phyloP scores from a whole-genome alignment of 1,140 invertebrate genomes.

The Campoletis sonorensis region DNA sequence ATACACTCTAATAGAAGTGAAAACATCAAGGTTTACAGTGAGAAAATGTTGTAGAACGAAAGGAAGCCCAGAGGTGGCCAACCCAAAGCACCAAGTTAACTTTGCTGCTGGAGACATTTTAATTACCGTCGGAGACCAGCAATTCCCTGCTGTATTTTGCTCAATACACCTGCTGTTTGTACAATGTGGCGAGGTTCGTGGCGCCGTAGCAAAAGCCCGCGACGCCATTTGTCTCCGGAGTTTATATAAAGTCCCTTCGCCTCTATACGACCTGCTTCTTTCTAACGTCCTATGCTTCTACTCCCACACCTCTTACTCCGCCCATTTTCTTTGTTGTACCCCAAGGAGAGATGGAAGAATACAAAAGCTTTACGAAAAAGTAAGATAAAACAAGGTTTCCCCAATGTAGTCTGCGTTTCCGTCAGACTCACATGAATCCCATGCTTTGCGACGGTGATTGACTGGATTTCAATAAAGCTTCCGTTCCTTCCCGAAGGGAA shows the following conservation, averaged over 20 bases:
- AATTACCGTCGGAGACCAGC: constrained; percentile 63
- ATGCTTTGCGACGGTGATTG: constrained; percentile 60
- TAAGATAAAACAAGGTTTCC: not conserved
- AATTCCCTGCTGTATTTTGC: constrained; percentile 62
- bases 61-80: constrained; percentile 30
- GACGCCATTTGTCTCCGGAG: constrained; percentile 68
- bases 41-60: constrained; percentile 20
- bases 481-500: constrained; percentile 44
- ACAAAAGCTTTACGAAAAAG: constrained; percentile 16
- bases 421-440: constrained; percentile 53
- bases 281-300: constrained; percentile 10
- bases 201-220: constrained; percentile 50
- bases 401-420: constrained; percentile 39
- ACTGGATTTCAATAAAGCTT: constrained; percentile 67
- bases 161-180: constrained; percentile 67
- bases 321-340: constrained; percentile 37
- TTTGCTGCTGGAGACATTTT: constrained; percentile 69
- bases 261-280: constrained; percentile 27
- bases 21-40: constrained; percentile 22
- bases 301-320: constrained; percentile 51
- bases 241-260: constrained; percentile 66
- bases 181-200: constrained; percentile 53
- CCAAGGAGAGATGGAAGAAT: not conserved
- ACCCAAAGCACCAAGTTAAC: constrained; percentile 37
- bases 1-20: constrained; percentile 8